Base-by-base conservation (phyloP, 2,113 vertebrate genomes). In the Aix galericulata region DNA sequence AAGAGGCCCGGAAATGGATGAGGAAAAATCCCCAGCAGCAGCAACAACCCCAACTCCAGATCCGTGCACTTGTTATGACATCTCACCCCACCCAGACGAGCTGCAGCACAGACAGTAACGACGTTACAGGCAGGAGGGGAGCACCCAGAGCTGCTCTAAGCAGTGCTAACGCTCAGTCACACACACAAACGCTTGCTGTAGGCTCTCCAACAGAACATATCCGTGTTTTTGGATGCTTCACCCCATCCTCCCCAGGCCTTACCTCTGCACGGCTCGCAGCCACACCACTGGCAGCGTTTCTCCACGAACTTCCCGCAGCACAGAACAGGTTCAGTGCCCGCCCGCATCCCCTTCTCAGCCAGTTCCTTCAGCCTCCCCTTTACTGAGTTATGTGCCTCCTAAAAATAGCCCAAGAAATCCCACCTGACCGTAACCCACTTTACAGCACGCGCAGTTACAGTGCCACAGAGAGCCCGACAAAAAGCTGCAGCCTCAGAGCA, bases 161-260 rank as follows among this genome's bases (percentile, higher is more conserved):
- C 36, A 67, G 66, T 2, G 17, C 26, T 34, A 50, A 31, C 32
- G 32, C 14, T 6, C 1, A 34, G 23, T 6, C 2, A 13, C 3
- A 2, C 29, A 34, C 21, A 0, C 17, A 86, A 60, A 6, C 2
- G 18, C 11, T 29, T 60, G 11, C 67, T 3, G 0, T 11, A 29
- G 64, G 16, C 48, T 80, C 50, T 11, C 64, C 67, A 31, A 0
- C 1, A 0, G 0, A 38, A 53, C 20, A 9, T 3, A 8, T 2
- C 3, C 1, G 22, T 1, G 18, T 34, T 31, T 25, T 44, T 25
- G 36, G 40, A 23, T 31, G 50, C 63, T 55, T 48, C 63, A 60
- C 20, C 50, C 27, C 32, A 21, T 31, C 58, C 58, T 59, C 12
- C 22, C n/a, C 32, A 15, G 44, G 29, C n/a, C 60, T 31, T 29